Evolutionary conservation across 2,113 vertebrate genomes (phyloP).

Genomic region (Epinephelus cyanopodus): DNA sequence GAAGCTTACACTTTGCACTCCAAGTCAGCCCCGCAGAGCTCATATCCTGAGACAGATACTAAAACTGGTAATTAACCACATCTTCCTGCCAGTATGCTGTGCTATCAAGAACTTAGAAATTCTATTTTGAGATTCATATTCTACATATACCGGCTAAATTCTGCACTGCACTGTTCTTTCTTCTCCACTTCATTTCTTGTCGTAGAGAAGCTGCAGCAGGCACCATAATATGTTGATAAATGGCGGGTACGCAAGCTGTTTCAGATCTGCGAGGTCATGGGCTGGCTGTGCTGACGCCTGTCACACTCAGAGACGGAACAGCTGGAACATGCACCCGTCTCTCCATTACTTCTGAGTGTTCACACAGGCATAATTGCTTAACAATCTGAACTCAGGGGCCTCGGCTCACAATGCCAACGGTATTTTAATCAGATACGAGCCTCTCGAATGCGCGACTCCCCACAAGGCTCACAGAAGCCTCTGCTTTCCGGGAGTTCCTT

Average conservation of each 20-base stretch:
- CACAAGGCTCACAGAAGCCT: constrained; percentile 34
- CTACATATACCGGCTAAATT: not conserved
- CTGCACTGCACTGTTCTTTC: not conserved
- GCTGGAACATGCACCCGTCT: constrained; percentile 44
- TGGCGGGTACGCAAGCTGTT: constrained; percentile 37
- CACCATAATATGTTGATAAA: constrained; percentile 27
- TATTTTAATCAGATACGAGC: constrained; percentile 54
- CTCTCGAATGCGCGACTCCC: constrained; percentile 29
- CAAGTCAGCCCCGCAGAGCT: not conserved
- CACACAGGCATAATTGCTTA: constrained; percentile 38
- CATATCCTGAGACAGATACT: not conserved
- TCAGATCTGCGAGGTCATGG: constrained; percentile 53
- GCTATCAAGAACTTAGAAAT: not conserved
- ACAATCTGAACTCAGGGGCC: constrained; percentile 39
- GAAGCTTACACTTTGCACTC: not conserved
- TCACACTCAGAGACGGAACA: constrained; percentile 56
- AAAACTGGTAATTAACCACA: not conserved
- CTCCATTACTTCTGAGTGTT: constrained; percentile 29
- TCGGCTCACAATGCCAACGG: not conserved
- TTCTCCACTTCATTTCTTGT: not conserved
- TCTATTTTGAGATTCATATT: not conserved
- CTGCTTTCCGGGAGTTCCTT: constrained; percentile 58
- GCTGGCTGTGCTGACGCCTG: constrained; percentile 40
- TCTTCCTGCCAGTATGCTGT: not conserved
- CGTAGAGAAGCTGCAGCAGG: constrained; percentile 11